A percentile compares a stretch with the other conserved stretches of the same genome.
phyloP scores from a whole-genome alignment of 2,888 invertebrate species.

The Marronus borbonicus region DNA sequence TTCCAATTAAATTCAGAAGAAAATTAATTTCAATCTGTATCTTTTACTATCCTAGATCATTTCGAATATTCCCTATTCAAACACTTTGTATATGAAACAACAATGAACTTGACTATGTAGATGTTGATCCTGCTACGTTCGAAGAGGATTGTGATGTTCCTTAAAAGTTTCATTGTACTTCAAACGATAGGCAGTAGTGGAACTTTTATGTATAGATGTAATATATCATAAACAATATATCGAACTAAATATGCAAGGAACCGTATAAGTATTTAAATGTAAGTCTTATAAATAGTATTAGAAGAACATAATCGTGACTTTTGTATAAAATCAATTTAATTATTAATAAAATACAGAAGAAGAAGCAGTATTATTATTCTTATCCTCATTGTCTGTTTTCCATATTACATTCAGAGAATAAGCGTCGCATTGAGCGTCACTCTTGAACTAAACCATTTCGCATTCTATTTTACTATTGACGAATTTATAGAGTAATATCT shows the following conservation, averaged over 20 bases:
- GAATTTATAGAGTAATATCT: no score
- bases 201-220: slow-evolving; percentile 39
- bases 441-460: no score
- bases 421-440: no score
- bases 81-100: background rate
- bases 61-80: no score
- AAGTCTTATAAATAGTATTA: slow-evolving; percentile 38
- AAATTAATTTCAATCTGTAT: background rate
- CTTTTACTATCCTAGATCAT: background rate
- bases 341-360: slow-evolving; percentile 46
- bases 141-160: slow-evolving; percentile 33
- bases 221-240: slow-evolving; percentile 41
- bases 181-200: slow-evolving; percentile 33
- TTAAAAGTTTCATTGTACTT: slow-evolving; percentile 36
- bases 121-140: slow-evolving; percentile 33
- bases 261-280: slow-evolving; percentile 31
- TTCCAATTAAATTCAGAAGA: no score
- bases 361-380: no score
- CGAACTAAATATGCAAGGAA: slow-evolving; percentile 39
- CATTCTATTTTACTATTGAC: no score
- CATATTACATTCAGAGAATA: no score
- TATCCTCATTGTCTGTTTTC: no score
- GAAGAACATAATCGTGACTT: slow-evolving; percentile 44
- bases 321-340: slow-evolving; percentile 50
- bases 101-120: background rate